A percentile compares a stretch with the other conserved stretches of the same genome.
Conservation (phyloP, 64 coral and sea anemone species). For the Cladopsammia gracilis region DNA sequence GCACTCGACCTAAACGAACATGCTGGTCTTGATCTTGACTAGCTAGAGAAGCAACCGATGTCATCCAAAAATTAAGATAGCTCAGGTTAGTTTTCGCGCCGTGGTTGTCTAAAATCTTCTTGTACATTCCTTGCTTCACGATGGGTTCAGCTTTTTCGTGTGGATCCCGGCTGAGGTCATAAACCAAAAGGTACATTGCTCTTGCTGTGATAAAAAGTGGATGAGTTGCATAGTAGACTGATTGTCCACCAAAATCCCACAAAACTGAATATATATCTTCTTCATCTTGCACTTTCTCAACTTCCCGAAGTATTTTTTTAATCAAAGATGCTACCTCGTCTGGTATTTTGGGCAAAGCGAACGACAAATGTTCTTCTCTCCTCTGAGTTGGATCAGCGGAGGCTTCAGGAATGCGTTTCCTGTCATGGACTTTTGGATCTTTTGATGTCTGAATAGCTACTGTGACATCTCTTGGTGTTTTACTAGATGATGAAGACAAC, state of each 20-base stretch:
- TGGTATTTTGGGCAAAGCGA: too few species aligned
- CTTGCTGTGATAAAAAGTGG: constrained; percentile 12
- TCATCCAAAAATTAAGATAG: background rate
- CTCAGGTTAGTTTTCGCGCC: background rate
- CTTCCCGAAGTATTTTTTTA: too few species aligned
- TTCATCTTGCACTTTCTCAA: too few species aligned
- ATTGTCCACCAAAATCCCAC: constrained; percentile 36
- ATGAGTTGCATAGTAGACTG: constrained; percentile 16
- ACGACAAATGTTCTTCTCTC: too few species aligned
- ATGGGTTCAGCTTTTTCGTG: background rate
- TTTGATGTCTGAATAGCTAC: too few species aligned
- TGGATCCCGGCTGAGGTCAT: background rate
- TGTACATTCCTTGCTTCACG: background rate
- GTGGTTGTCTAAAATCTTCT: background rate
- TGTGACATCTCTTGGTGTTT: too few species aligned
- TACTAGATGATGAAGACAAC: too few species aligned
- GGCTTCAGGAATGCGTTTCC: too few species aligned
- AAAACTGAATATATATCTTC: background rate
- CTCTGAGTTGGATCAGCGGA: too few species aligned
- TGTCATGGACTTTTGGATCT: too few species aligned
- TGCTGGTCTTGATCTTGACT: too few species aligned
- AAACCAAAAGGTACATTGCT: constrained; percentile 12
- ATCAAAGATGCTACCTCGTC: too few species aligned
- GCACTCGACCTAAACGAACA: background rate
- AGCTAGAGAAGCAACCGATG: background rate